These are phyloP conservation scores for Drosophila fungiperda DNA, from an alignment of 2,888 invertebrate genomes.

Conservation along the genomic window DNA sequence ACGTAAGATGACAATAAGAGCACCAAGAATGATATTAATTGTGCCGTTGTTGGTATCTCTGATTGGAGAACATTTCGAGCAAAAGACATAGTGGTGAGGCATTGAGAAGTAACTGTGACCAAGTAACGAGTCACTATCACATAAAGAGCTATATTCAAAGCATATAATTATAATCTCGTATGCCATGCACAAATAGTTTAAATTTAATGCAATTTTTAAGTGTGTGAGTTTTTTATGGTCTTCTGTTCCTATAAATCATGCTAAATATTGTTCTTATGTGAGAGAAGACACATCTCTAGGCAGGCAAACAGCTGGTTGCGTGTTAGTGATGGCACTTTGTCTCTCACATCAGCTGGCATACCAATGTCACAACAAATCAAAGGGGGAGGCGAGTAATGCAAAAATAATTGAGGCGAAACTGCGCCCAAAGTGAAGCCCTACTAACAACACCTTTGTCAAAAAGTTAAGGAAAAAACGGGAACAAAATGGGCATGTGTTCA, in stretches of 20 bases:
- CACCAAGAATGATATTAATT: constrained; percentile 49
- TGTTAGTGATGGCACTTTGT: constrained; percentile 43
- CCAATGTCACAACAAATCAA: constrained; percentile 67
- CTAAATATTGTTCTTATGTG: neutral
- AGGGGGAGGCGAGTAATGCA: constrained; percentile 36
- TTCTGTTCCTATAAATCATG: neutral
- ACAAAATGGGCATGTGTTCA: constrained; percentile 75
- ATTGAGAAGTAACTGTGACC: constrained; percentile 10
- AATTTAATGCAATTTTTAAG: neutral
- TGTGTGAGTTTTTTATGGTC: no score
- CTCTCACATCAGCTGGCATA: constrained; percentile 42
- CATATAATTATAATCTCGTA: neutral
- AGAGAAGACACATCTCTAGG: constrained; percentile 28
- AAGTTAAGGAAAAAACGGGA: constrained; percentile 10
- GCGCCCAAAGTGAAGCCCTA: constrained; percentile 67
- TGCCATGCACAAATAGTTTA: no score
- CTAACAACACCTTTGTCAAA: constrained; percentile 13
- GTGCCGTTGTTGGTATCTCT: constrained; percentile 41
- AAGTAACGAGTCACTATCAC: neutral
- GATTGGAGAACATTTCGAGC: constrained; percentile 44
- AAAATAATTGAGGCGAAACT: constrained; percentile 41
- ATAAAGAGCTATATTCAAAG: neutral
- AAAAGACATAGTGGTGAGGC: constrained; percentile 44
- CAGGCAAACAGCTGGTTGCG: constrained; percentile 31
- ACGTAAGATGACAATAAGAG: constrained; percentile 52